These are phyloP conservation scores for Syrmaticus mikado DNA, from an alignment of 2,113 vertebrate genomes.

Conservation along the genomic window DNA sequence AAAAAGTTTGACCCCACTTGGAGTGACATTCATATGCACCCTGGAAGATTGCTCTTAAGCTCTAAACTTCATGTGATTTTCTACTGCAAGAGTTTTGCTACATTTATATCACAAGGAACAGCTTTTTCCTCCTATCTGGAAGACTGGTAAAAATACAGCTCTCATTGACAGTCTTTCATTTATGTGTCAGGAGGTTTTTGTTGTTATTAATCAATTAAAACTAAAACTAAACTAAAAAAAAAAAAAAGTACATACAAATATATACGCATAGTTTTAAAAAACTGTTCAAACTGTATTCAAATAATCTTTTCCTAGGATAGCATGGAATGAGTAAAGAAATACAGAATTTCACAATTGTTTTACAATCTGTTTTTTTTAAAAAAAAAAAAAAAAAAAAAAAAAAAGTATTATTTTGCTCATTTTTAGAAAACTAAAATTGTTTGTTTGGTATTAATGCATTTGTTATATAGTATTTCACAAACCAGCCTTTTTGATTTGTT, in stretches of 20 bases:
- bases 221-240: no score
- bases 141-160: background rate
- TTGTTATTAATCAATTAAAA: no score
- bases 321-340: accelerated
- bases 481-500: background rate
- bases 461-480: background rate
- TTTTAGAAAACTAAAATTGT: background rate
- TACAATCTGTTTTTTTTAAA: background rate
- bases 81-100: accelerated
- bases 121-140: background rate
- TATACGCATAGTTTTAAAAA: background rate
- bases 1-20: background rate
- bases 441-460: background rate
- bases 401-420: background rate
- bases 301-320: background rate
- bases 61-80: background rate
- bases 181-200: background rate
- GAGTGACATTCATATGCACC: background rate
- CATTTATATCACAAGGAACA: background rate
- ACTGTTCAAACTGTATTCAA: background rate
- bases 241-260: background rate
- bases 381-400: no score
- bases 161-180: background rate
- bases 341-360: background rate
- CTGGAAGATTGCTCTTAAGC: background rate